Evolutionary conservation across 2,113 vertebrate species (phyloP).

Genomic region (Corythornis vintsioides): DNA sequence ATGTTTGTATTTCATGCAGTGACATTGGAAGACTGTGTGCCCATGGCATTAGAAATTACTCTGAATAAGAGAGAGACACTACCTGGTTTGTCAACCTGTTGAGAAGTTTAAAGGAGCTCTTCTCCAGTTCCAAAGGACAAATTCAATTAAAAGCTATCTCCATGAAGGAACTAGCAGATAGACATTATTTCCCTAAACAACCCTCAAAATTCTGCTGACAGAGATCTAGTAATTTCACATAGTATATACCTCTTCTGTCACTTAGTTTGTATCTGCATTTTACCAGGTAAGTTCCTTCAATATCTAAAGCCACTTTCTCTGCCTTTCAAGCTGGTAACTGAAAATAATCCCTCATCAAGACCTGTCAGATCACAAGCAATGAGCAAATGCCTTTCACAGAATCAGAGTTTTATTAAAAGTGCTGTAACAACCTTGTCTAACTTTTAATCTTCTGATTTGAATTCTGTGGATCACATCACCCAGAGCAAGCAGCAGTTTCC

Average conservation of each 20-base stretch:
- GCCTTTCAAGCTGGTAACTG: neutral
- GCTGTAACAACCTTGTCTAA: neutral
- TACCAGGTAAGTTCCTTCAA: neutral
- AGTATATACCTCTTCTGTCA: neutral
- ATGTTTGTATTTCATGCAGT: neutral
- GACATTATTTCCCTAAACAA: neutral
- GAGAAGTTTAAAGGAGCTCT: neutral
- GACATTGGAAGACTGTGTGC: neutral
- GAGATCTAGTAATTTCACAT: neutral
- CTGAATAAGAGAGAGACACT: neutral
- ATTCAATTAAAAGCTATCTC: neutral
- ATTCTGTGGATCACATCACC: neutral
- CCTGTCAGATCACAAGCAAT: neutral
- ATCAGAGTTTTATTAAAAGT: neutral
- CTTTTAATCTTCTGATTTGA: neutral
- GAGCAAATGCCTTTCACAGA: neutral
- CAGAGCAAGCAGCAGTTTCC: neutral
- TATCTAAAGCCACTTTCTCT: neutral
- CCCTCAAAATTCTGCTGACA: neutral
- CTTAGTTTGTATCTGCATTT: neutral
- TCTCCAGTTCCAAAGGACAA: neutral
- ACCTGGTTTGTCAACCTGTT: neutral
- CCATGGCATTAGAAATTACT: neutral
- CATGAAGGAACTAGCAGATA: neutral
- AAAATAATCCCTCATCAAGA: neutral